Conservation (phyloP, 1,140 invertebrate genomes). For the Apis dorsata region DNA sequence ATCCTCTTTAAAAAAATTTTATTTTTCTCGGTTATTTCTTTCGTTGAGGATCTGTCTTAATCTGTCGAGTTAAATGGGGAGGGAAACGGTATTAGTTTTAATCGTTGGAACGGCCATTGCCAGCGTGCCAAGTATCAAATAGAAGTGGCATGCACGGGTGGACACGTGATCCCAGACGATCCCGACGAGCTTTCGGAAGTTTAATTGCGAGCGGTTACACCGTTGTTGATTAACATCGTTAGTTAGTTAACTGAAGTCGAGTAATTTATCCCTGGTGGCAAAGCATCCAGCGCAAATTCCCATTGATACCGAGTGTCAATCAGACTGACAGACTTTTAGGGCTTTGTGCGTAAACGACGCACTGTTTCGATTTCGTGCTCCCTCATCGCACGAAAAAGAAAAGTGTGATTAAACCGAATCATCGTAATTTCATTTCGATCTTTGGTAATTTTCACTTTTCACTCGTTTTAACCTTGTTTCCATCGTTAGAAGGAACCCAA, state of each 20-base stretch:
- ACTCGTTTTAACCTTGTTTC: background rate
- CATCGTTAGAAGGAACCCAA: background rate
- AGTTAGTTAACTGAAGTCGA: constrained; percentile 41
- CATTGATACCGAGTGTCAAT: constrained; percentile 46
- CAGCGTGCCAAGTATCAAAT: constrained; percentile 6
- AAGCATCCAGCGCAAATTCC: constrained; percentile 22
- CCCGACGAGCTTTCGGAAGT: constrained; percentile 34
- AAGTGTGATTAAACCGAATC: constrained; percentile 6
- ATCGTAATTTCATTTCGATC: background rate
- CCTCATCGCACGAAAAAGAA: background rate
- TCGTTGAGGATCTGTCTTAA: background rate
- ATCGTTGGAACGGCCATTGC: background rate
- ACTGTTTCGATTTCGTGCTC: background rate
- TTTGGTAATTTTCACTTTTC: background rate
- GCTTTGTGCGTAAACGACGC: constrained; percentile 11
- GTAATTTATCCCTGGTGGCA: constrained; percentile 35
- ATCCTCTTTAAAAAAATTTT: background rate
- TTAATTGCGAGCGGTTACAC: constrained; percentile 48
- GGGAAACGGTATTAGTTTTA: background rate
- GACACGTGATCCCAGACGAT: constrained; percentile 28
- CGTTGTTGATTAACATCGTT: constrained; percentile 51
- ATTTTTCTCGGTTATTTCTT: background rate
- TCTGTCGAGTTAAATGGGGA: background rate
- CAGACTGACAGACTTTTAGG: background rate
- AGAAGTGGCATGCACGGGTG: constrained; percentile 28